Conservation (phyloP, 2,797 vertebrate genomes). For the Brotula barbata region DNA sequence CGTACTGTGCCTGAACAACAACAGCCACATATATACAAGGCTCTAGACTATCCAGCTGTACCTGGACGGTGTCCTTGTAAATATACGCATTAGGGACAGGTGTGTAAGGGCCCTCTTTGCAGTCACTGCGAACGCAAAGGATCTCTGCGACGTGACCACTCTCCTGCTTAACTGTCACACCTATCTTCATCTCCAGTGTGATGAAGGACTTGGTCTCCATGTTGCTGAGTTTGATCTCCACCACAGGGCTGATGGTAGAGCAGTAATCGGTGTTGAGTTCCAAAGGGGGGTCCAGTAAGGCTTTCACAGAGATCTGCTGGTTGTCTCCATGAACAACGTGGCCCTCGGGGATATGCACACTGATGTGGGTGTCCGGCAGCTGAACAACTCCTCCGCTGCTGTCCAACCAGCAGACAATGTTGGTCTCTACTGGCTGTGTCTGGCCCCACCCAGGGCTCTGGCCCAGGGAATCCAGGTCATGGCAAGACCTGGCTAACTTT, state of each 20-base stretch:
- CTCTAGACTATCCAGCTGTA: constrained; percentile 89
- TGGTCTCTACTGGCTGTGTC: constrained; percentile 95
- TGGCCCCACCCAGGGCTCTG: constrained; percentile 98
- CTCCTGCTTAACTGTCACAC: constrained; percentile 83
- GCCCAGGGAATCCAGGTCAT: constrained; percentile 91
- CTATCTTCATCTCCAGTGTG: constrained; percentile 89
- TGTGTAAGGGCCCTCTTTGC: constrained; percentile 89
- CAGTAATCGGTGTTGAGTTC: constrained; percentile 92
- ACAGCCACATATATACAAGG: constrained; percentile 93
- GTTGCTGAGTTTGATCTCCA: constrained; percentile 94
- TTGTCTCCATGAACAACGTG: constrained; percentile 86
- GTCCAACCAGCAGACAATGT: constrained; percentile 91
- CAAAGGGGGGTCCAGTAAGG: constrained; percentile 90
- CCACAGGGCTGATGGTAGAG: constrained; percentile 88
- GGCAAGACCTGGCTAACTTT: constrained; percentile 94
- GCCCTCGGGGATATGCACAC: constrained; percentile 88
- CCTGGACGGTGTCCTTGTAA: constrained; percentile 89
- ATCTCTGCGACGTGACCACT: constrained; percentile 82
- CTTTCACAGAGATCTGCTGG: constrained; percentile 94
- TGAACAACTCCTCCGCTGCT: constrained; percentile 89
- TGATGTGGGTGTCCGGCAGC: constrained; percentile 93
- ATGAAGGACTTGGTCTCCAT: constrained; percentile 90
- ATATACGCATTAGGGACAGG: constrained; percentile 82
- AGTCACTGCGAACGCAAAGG: constrained; percentile 88
- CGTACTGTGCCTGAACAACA: constrained; percentile 82